Conservation (phyloP, 1,140 invertebrate genomes). For the Trinorchestia longiramus region DNA sequence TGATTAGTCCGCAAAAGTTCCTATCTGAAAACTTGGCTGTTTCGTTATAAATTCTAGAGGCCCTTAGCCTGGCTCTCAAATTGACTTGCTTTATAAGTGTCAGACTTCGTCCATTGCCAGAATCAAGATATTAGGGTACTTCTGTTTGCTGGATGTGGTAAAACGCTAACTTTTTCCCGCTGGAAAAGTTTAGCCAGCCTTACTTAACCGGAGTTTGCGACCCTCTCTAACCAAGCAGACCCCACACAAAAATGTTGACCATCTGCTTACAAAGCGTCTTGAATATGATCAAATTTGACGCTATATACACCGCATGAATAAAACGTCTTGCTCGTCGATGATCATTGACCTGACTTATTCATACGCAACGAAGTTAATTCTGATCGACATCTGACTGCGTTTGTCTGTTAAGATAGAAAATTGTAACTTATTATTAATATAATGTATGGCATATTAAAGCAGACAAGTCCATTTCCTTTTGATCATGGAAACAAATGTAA, state of each 20-base stretch:
- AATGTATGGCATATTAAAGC: too few relatives aligned
- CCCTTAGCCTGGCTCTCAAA: constrained; percentile 2
- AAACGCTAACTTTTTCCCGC: background rate
- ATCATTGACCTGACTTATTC: background rate
- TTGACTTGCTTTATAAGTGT: constrained; percentile 44
- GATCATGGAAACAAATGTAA: too few relatives aligned
- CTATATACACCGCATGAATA: background rate
- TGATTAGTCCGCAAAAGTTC: constrained; percentile 9
- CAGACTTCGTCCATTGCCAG: background rate
- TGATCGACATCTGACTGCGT: background rate
- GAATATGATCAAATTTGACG: background rate
- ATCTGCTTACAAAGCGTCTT: background rate
- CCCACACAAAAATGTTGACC: background rate
- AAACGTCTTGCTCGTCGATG: background rate
- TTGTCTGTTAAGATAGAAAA: background rate
- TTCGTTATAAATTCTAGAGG: constrained; percentile 27
- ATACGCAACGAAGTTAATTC: background rate
- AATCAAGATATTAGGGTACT: constrained; percentile 28
- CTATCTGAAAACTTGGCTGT: constrained; percentile 10
- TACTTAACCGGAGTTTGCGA: background rate
- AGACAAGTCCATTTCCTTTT: too few relatives aligned
- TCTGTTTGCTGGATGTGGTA: background rate
- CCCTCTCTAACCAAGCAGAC: background rate
- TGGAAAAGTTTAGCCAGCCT: background rate
- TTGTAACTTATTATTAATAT: background rate